Evolutionary conservation across 2,113 vertebrate genomes (phyloP).

Genomic region (Semicossyphus pulcher): DNA sequence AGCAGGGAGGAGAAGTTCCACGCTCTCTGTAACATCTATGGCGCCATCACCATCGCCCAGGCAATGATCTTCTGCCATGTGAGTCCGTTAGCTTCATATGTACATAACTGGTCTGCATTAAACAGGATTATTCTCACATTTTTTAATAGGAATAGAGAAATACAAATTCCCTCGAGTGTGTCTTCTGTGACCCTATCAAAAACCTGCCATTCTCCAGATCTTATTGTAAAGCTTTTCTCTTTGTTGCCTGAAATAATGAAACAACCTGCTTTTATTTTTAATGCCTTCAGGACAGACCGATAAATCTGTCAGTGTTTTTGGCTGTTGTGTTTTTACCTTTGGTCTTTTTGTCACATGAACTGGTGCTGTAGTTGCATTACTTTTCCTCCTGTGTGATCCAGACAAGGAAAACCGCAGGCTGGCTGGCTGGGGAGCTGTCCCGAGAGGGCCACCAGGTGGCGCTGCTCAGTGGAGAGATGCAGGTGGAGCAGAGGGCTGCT

Average conservation of each 20-base stretch:
- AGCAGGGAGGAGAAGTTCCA: constrained; percentile 95
- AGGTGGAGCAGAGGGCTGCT: constrained; percentile 96
- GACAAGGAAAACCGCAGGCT: constrained; percentile 95
- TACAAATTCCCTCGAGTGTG: background rate
- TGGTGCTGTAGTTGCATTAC: background rate
- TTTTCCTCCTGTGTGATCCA: constrained; percentile 56
- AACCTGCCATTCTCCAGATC: too few species aligned
- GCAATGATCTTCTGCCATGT: constrained; percentile 98
- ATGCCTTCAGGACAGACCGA: too few species aligned
- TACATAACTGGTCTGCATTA: background rate
- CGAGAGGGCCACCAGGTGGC: constrained; percentile 96
- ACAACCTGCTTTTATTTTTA: too few species aligned
- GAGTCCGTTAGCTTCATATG: constrained; percentile 68
- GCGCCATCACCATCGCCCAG: constrained; percentile 94
- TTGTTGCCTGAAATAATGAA: too few species aligned
- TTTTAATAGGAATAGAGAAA: background rate
- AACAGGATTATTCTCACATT: background rate
- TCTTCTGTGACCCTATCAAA: background rate
- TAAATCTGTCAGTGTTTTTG: too few species aligned
- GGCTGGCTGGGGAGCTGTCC: constrained; percentile 95
- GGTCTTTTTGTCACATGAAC: background rate
- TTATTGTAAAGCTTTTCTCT: too few species aligned
- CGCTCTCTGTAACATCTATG: constrained; percentile 94
- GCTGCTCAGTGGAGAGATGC: constrained; percentile 96
- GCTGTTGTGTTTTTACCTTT: background rate